Conservation (phyloP, 2,113 vertebrate species). For the Zosterops lateralis region DNA sequence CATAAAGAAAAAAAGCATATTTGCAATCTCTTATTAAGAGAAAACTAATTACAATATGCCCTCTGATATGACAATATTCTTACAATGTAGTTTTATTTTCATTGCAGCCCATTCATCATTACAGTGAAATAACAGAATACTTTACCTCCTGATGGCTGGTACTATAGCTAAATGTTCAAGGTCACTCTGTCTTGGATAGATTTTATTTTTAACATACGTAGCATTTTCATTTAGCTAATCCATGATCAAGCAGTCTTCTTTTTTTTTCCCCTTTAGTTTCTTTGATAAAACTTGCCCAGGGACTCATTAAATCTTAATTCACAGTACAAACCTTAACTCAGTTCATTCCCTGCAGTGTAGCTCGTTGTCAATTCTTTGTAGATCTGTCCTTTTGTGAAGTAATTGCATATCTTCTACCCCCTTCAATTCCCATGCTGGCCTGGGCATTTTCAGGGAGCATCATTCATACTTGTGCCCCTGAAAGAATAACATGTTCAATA, state of each 20-base stretch:
- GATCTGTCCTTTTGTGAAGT: background rate
- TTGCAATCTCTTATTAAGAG: background rate
- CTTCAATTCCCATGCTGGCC: background rate
- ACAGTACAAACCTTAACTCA: constrained; percentile 10
- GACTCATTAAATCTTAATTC: constrained; percentile 53
- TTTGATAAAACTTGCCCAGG: constrained; percentile 22
- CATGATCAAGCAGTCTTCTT: background rate
- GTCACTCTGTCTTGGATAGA: background rate
- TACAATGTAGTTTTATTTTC: background rate
- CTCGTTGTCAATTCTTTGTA: background rate
- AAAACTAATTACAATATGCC: background rate
- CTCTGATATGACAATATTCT: background rate
- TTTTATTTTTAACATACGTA: background rate
- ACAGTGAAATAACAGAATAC: background rate
- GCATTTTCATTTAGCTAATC: constrained; percentile 26
- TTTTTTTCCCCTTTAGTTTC: background rate
- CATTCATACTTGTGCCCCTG: background rate
- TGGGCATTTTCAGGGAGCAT: background rate
- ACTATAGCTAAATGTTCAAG: background rate
- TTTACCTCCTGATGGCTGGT: background rate
- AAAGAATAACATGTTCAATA: background rate
- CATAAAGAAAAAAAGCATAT: background rate
- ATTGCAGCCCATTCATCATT: background rate
- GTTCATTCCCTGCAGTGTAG: constrained; percentile 6
- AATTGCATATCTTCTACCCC: background rate